Conservation (phyloP, 2,113 vertebrate species). For the Ptilorrhoa leucosticta region DNA sequence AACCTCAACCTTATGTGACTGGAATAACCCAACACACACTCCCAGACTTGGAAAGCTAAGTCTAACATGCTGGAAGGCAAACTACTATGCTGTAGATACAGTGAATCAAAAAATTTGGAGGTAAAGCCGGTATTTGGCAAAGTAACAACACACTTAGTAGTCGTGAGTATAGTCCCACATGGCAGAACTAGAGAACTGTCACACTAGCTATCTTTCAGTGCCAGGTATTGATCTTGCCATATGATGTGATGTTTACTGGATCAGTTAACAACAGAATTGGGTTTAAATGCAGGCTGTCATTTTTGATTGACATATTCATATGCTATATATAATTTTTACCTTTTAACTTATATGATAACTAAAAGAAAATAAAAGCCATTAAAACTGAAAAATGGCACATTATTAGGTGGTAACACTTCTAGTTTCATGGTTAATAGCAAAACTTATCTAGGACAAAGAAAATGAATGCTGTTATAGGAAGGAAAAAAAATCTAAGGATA, state of each 20-base stretch:
- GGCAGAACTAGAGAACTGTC: neutral
- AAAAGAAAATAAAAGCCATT: neutral
- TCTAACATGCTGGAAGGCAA: neutral
- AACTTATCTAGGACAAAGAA: neutral
- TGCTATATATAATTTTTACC: neutral
- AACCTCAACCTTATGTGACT: accelerated
- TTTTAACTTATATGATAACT: neutral
- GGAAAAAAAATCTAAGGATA: neutral
- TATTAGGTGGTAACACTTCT: neutral
- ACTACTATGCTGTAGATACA: neutral
- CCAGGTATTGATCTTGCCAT: neutral
- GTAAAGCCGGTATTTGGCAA: neutral
- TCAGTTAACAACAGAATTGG: neutral
- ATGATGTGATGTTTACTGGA: neutral
- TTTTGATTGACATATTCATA: neutral
- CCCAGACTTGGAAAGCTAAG: neutral
- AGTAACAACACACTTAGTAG: neutral
- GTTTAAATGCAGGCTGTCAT: neutral
- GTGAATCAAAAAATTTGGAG: neutral
- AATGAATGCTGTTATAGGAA: neutral
- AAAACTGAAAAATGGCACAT: neutral
- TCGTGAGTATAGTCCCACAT: neutral
- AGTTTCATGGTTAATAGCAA: neutral
- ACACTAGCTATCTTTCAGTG: neutral
- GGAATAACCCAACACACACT: neutral